phyloP scores from a whole-genome alignment of 1,140 invertebrate genomes.

The Hylaeus volcanicus region DNA sequence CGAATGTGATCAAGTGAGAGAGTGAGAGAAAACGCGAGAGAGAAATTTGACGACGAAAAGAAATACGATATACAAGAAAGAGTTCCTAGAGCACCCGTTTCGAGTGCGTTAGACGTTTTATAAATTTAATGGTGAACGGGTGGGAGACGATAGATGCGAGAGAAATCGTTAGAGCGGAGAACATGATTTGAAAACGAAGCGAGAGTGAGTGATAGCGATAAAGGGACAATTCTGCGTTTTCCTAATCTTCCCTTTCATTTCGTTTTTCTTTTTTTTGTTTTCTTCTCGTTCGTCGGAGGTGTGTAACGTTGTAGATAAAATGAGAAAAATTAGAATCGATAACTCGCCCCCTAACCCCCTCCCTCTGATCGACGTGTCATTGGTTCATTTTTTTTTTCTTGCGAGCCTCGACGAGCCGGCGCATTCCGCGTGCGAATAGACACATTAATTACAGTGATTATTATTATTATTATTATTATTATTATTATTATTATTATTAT shows the following conservation, averaged over 20 bases:
- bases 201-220: neutral
- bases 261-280: neutral
- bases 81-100: slow-evolving; percentile 41
- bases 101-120: slow-evolving; percentile 33
- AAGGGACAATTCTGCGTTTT: slow-evolving; percentile 9
- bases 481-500: slow-evolving; percentile 66
- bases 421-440: slow-evolving; percentile 23
- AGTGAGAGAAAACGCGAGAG: neutral
- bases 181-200: neutral
- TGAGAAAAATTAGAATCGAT: slow-evolving; percentile 9
- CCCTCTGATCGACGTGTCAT: slow-evolving; percentile 34
- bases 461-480: slow-evolving; percentile 53
- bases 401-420: slow-evolving; percentile 14
- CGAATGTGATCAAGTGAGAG: slow-evolving; percentile 15
- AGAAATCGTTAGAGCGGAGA: neutral
- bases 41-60: neutral
- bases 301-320: slow-evolving; percentile 41
- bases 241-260: neutral
- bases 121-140: slow-evolving; percentile 13
- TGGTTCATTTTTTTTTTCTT: slow-evolving; percentile 15
- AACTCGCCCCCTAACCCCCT: neutral
- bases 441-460: slow-evolving; percentile 48
- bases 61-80: slow-evolving; percentile 18
- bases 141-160: slow-evolving; percentile 2
- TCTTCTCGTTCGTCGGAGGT: slow-evolving; percentile 3